A percentile compares a stretch with the other conserved stretches of the same genome.
Conservation (phyloP, 2,113 vertebrate species). For the Chelonoidis abingdonii region DNA sequence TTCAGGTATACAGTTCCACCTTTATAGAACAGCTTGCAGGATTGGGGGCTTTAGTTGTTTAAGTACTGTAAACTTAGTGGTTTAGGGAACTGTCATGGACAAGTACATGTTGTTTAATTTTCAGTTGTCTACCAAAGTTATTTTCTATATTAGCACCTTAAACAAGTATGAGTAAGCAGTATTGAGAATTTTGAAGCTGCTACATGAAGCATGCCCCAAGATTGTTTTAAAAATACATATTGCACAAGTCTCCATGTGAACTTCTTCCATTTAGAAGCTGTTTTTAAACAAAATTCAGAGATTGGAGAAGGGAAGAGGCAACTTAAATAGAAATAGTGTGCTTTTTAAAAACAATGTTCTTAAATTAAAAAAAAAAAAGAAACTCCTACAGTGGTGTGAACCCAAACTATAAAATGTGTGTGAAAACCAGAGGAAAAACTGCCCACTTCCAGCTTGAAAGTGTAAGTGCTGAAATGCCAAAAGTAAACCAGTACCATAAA, state of each 20-base stretch:
- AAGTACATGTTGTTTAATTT: background rate
- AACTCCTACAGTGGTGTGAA: background rate
- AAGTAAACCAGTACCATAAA: background rate
- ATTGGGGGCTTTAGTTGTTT: background rate
- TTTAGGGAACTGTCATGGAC: background rate
- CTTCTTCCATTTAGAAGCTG: background rate
- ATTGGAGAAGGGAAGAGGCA: background rate
- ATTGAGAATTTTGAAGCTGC: background rate
- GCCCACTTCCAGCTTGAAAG: background rate
- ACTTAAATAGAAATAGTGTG: accelerated
- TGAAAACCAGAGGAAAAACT: background rate
- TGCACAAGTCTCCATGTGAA: accelerated
- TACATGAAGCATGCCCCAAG: too few species aligned
- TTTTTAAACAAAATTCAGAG: background rate
- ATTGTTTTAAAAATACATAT: background rate
- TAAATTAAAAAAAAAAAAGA: background rate
- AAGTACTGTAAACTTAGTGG: background rate
- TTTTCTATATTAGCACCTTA: background rate
- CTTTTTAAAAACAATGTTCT: background rate
- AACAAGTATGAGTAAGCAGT: background rate
- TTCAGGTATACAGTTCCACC: background rate
- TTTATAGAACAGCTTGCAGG: background rate
- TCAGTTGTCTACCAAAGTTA: background rate
- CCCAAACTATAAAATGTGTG: background rate
- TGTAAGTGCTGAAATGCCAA: background rate